These are phyloP conservation scores for Euwallacea similis DNA, from an alignment of 1,140 invertebrate species.

Conservation along the genomic window DNA sequence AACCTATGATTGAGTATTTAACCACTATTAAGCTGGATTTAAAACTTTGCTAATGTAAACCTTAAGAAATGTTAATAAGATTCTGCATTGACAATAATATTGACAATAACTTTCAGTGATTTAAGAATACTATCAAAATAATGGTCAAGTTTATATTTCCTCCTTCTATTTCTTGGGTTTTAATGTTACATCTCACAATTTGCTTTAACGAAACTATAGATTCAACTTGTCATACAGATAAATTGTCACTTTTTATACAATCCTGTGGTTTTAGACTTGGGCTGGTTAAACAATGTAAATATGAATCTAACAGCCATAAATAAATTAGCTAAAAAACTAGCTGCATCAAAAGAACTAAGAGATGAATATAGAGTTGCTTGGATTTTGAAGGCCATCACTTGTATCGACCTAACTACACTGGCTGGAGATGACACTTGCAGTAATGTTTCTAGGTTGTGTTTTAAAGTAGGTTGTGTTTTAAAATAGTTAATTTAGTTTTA, in stretches of 20 bases:
- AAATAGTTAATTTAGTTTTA: neutral
- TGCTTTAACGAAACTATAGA: no score
- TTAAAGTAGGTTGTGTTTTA: constrained; percentile 62
- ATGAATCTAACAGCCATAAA: constrained; percentile 65
- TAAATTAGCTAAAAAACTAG: constrained; percentile 56
- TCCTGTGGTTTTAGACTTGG: constrained; percentile 55
- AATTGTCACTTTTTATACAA: neutral
- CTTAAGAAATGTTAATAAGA: neutral
- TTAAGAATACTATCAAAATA: no score
- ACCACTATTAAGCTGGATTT: neutral
- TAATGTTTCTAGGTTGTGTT: constrained; percentile 80
- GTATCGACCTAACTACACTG: constrained; percentile 92
- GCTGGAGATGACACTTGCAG: constrained; percentile 83
- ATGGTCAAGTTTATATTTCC: no score
- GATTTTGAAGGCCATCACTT: constrained; percentile 78
- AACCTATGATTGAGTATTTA: no score
- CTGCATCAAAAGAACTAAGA: constrained; percentile 49
- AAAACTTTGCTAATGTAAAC: neutral
- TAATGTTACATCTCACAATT: no score
- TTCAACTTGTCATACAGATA: no score
- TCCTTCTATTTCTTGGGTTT: no score
- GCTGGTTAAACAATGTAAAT: constrained; percentile 60
- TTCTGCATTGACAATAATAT: neutral
- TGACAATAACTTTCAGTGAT: no score
- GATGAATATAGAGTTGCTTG: constrained; percentile 66